Evolutionary conservation across 2,888 invertebrate genomes (phyloP).

Genomic region (Ditylenchus weischeri): DNA sequence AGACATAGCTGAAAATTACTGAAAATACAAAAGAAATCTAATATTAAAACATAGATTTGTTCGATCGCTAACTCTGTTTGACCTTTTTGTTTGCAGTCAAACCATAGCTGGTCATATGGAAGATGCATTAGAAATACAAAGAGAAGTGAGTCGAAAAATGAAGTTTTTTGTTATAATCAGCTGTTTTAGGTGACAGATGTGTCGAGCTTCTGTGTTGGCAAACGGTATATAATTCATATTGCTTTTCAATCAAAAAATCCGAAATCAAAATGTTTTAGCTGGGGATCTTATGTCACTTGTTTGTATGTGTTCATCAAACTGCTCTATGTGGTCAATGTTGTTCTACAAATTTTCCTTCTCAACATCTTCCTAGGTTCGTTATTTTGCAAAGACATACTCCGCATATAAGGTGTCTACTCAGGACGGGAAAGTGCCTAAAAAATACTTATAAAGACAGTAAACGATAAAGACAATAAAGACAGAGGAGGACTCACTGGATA

Average conservation of each 20-base stretch:
- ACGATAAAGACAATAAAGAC: too few relatives aligned
- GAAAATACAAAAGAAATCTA: too few relatives aligned
- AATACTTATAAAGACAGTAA: too few relatives aligned
- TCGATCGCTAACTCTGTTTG: not conserved
- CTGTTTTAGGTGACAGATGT: slow-evolving; percentile 55
- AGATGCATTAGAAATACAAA: slow-evolving; percentile 58
- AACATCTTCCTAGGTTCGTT: slow-evolving; percentile 57
- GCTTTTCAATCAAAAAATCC: too few relatives aligned
- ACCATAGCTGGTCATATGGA: slow-evolving; percentile 60
- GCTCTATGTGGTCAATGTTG: slow-evolving; percentile 59
- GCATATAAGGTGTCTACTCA: not conserved
- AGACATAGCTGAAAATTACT: too few relatives aligned
- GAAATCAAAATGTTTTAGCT: slow-evolving; percentile 19
- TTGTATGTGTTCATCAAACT: slow-evolving; percentile 59
- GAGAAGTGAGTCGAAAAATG: slow-evolving; percentile 45
- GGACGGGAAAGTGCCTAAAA: too few relatives aligned
- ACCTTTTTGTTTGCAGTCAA: slow-evolving; percentile 31
- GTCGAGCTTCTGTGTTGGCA: slow-evolving; percentile 57
- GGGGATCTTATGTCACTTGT: slow-evolving; percentile 60
- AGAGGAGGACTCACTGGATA: too few relatives aligned
- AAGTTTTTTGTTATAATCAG: too few relatives aligned
- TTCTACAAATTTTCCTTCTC: slow-evolving; percentile 59
- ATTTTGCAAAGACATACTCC: not conserved
- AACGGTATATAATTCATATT: slow-evolving; percentile 33
- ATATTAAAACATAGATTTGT: too few relatives aligned